These are phyloP conservation scores for Gryon sp. DNA, from an alignment of 1,140 invertebrate species.

Conservation along the genomic window DNA sequence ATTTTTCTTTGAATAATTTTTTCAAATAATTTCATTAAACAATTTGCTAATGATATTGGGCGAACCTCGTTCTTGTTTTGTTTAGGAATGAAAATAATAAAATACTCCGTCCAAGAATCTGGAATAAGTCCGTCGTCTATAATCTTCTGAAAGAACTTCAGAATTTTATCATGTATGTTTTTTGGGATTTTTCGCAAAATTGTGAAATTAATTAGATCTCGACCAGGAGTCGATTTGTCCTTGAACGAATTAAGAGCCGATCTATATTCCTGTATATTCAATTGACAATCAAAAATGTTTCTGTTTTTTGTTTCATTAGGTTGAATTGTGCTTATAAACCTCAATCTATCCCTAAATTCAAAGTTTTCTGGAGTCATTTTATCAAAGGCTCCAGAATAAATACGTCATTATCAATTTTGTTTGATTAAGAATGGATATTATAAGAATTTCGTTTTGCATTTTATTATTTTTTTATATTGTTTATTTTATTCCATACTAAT, in stretches of 20 bases:
- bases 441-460: background rate
- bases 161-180: background rate
- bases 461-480: background rate
- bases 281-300: background rate
- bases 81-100: conserved; percentile 8
- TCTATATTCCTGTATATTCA: background rate
- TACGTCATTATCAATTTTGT: background rate
- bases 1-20: conserved; percentile 3
- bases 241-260: background rate
- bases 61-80: background rate
- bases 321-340: background rate
- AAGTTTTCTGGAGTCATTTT: background rate
- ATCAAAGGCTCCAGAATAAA: background rate
- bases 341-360: background rate
- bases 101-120: background rate
- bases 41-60: background rate
- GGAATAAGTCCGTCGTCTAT: background rate
- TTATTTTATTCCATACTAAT: background rate
- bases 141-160: background rate
- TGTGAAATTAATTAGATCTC: background rate
- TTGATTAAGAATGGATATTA: no score
- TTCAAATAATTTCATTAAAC: background rate
- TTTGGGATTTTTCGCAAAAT: background rate
- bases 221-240: background rate
- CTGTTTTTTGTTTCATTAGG: background rate